phyloP scores from a whole-genome alignment of 2,888 invertebrate species.

The Odontocerum albicorne region DNA sequence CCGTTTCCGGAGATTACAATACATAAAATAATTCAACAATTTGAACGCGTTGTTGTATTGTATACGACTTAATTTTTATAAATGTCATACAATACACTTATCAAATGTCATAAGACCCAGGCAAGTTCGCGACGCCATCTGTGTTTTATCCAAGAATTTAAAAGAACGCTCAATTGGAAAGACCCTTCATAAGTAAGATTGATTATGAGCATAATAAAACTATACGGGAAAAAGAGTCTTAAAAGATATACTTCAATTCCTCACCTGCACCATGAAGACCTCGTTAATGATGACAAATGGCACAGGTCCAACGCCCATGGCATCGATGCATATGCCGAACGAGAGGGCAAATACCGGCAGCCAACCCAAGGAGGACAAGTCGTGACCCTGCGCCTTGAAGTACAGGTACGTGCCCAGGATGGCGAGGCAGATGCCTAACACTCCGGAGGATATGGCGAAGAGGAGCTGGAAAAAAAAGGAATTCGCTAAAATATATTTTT shows the following conservation, averaged over 20 bases:
- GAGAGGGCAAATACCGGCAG: conserved; percentile 40
- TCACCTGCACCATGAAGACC: conserved; percentile 39
- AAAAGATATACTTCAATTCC: neutral
- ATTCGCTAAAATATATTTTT: no score
- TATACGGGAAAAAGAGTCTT: neutral
- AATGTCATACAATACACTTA: no score
- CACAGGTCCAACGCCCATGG: conserved; percentile 41
- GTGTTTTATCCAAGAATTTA: no score
- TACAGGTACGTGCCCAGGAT: conserved; percentile 41
- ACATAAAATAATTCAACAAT: no score
- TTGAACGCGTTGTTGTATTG: no score
- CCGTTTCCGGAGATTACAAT: no score
- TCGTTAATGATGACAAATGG: conserved; percentile 41
- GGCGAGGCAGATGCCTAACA: conserved; percentile 38
- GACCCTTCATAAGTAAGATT: no score
- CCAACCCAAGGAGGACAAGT: conserved; percentile 32
- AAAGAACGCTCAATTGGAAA: no score
- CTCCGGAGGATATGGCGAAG: conserved; percentile 44
- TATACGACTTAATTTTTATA: no score
- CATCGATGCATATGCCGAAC: conserved; percentile 38
- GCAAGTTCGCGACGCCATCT: no score
- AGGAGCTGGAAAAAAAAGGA: conserved; percentile 39
- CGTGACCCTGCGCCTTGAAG: conserved; percentile 33
- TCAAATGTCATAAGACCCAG: no score
- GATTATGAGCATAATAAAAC: neutral